Conservation (phyloP, 2,113 vertebrate genomes). For the Campylomormyrus numenius region DNA sequence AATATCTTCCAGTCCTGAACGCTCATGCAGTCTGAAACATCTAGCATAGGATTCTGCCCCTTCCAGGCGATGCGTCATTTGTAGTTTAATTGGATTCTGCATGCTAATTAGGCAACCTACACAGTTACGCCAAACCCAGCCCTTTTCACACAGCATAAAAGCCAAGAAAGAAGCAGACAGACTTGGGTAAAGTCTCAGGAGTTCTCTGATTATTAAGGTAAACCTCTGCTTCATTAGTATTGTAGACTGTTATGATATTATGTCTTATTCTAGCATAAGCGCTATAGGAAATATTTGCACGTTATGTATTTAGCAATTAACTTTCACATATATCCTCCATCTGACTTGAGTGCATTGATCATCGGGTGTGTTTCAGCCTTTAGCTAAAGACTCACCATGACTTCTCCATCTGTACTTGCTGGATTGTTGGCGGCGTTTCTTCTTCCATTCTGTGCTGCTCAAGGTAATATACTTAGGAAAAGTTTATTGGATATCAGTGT, state of each 20-base stretch:
- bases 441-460: conserved; percentile 31
- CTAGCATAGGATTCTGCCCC: conserved; percentile 23
- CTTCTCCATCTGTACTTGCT: conserved; percentile 17
- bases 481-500: neutral
- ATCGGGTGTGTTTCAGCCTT: neutral
- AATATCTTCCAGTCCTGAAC: neutral
- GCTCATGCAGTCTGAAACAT: neutral
- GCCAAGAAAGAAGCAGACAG: neutral
- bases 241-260: neutral
- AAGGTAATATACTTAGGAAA: conserved; percentile 21
- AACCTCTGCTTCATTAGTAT: neutral
- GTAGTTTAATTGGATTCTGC: conserved; percentile 31
- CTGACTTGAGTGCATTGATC: neutral
- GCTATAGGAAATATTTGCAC: neutral
- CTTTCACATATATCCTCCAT: neutral
- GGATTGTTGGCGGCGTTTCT: conserved; percentile 25
- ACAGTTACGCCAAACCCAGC: conserved; percentile 29
- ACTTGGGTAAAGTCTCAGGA: neutral
- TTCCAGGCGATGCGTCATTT: conserved; percentile 21
- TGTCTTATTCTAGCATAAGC: neutral
- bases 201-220: conserved; percentile 20
- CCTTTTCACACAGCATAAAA: conserved; percentile 33
- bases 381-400: conserved; percentile 21
- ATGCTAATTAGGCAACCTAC: conserved; percentile 29
- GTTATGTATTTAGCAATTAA: neutral